Evolutionary conservation across 1,140 invertebrate species (phyloP), one percentile per base, ranked within the genome.

Genomic region (Holotrichia oblita): DNA sequence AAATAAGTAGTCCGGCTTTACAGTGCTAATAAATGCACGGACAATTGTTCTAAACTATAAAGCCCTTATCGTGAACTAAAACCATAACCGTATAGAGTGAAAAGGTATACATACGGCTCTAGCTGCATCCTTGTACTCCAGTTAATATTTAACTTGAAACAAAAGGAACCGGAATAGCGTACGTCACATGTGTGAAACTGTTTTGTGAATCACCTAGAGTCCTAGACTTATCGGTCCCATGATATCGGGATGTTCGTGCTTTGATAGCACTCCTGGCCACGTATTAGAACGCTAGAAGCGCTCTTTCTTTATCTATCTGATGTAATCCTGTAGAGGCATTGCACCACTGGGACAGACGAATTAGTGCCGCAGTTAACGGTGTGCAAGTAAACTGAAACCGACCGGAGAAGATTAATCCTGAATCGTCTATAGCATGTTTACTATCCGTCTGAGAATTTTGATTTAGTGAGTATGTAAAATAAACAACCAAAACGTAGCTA

Each of bases 161-260:
- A 55, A 55, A 55, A 55, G 48, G 48, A 55, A 55, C 48, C 48
- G 48, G 17, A 55, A 55, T 55, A 14, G 14, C 48, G 2, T 55
- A 55, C 14, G 48, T 55, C 27, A 55, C 48, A 55, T 55, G 17
- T 55, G 48, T 55, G 48, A 55, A 55, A 55, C 48, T 55, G 48
- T 55, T 55, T 55, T 55, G n/a, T 55, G 48, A 55, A 55, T 55
- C 48, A 55, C n/a, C 48, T n/a, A 55, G 48, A 55, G 48, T 55
- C 14, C 48, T n/a, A 55, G 48, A 55, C 14, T 55, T 55, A 55
- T 55, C 48, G 48, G 48, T 55, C 48, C 48, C 48, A 55, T 55
- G 48, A 17, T 55, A 55, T 55, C 48, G n/a, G 48, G 48, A n/a
- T 17, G 48, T 55, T 55, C 48, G 14, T 55, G 48, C 17, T 55